These are phyloP conservation scores for Caenorhabditis wallacei DNA, from an alignment of 2,888 invertebrate species.

Conservation along the genomic window DNA sequence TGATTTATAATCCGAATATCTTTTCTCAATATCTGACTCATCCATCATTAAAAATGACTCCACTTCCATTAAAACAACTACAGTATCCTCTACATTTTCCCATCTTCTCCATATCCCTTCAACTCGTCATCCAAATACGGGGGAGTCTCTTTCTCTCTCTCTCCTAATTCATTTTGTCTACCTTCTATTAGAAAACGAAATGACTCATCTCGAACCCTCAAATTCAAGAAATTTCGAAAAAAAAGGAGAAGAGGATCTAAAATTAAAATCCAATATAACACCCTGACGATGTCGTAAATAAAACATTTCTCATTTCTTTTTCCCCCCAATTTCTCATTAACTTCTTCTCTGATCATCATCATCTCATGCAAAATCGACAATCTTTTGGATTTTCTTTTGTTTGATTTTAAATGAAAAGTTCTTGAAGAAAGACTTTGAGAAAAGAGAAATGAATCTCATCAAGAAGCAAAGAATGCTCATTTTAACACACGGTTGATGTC, in stretches of 20 bases:
- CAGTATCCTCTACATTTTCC: background rate
- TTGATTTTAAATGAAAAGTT: slow-evolving; percentile 23
- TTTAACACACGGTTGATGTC: background rate
- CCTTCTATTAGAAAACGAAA: background rate
- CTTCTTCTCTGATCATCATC: slow-evolving; percentile 25
- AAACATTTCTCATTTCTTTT: slow-evolving; percentile 15
- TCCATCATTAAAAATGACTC: too few relatives aligned
- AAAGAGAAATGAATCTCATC: slow-evolving; percentile 24
- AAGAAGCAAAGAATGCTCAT: slow-evolving; percentile 19
- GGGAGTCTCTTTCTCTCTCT: too few relatives aligned
- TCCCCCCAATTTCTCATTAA: slow-evolving; percentile 43
- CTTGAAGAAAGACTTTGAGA: background rate
- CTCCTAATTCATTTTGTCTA: too few relatives aligned
- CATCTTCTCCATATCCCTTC: background rate
- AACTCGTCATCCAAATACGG: too few relatives aligned
- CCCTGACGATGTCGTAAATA: slow-evolving; percentile 23
- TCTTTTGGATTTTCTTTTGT: background rate
- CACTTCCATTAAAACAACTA: background rate
- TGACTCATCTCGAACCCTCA: slow-evolving; percentile 1
- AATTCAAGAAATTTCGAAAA: background rate
- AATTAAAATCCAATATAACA: slow-evolving; percentile 6
- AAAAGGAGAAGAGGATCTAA: slow-evolving; percentile 9
- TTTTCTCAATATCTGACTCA: too few relatives aligned
- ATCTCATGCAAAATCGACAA: slow-evolving; percentile 13
- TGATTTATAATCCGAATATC: too few relatives aligned